Evolutionary conservation across 2,797 vertebrate species (phyloP), one percentile per base, ranked within the genome.

Genomic region (Sternotherus odoratus): DNA sequence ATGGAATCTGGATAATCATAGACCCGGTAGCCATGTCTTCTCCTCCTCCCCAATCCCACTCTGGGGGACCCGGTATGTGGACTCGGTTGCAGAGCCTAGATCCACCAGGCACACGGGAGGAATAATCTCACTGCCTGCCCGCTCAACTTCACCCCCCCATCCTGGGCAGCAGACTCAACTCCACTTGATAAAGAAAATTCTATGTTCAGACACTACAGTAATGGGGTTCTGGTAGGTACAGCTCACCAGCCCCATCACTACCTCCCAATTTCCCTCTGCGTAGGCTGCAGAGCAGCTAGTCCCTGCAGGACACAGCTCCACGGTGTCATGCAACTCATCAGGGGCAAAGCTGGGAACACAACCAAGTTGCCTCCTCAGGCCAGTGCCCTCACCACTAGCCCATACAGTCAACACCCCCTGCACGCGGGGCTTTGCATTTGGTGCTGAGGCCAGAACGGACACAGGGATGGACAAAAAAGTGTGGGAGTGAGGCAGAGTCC

Each of bases 401-500:
- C 63, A 69, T 30, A 33, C 63, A 3, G 33, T 23, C 39, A 69
- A 12, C 63, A 39, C 19, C 63, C 5, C 36, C 9, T 36, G 66
- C 4, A 10, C 21, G 6, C 15, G 4, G 60, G 16, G 24, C 24
- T 28, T 75, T 4, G n/a, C 0, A 0, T 82, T 87, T 86, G 92
- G 54, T 17, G 75, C 69, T 36, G n/a, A 86, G 94, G 60, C 7
- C 28, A 74, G 78, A 46, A 63, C 33, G 86, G 86, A 91, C 43
- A 66, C 51, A 46, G 72, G 8, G 23, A 43, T 36, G 16, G 33
- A 63, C 36, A 43, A 72, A 72, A 23, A 36, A 1, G 33, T n/a
- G 63, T 66, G 90, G 79, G 90, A 91, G 86, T 94, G 83, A 92
- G 82, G 74, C 93, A 51, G n/a, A 82, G 33, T 85, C 91, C 79